A percentile compares a stretch with the other conserved stretches of the same genome.
Conservation (phyloP, 1,140 invertebrate species). For the Zaprionus lachaisei region DNA sequence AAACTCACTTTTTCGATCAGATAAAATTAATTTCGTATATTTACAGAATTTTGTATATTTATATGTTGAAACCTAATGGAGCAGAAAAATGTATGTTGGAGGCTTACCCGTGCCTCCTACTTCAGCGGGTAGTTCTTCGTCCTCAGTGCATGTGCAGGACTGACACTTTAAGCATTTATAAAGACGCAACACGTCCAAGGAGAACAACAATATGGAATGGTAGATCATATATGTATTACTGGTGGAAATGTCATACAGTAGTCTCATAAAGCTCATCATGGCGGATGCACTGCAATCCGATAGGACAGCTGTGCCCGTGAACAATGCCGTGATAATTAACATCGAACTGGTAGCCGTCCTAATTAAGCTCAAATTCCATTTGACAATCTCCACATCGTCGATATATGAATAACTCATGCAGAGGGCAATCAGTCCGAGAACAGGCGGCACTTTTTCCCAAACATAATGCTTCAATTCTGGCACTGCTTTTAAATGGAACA, state of each 20-base stretch:
- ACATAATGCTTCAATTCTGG: background rate
- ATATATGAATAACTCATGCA: background rate
- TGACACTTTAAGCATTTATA: background rate
- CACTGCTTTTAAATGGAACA: background rate
- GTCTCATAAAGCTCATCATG: background rate
- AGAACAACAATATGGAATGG: constrained; percentile 13
- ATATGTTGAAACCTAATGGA: background rate
- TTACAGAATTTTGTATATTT: constrained; percentile 8
- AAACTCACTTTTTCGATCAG: constrained; percentile 18
- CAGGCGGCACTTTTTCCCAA: background rate
- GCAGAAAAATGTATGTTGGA: background rate
- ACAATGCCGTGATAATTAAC: constrained; percentile 1
- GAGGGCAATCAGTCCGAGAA: background rate
- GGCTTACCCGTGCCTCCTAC: background rate
- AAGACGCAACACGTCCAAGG: background rate
- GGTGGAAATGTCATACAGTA: constrained; percentile 10
- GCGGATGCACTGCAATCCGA: constrained; percentile 3
- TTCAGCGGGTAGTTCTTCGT: background rate
- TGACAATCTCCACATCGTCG: background rate
- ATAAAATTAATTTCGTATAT: constrained; percentile 8
- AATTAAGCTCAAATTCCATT: background rate
- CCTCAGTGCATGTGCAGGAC: background rate
- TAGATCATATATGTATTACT: background rate
- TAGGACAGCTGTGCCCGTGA: background rate
- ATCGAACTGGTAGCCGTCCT: background rate